Conservation (phyloP, 1,140 invertebrate species). For the Hycleus cichorii region DNA sequence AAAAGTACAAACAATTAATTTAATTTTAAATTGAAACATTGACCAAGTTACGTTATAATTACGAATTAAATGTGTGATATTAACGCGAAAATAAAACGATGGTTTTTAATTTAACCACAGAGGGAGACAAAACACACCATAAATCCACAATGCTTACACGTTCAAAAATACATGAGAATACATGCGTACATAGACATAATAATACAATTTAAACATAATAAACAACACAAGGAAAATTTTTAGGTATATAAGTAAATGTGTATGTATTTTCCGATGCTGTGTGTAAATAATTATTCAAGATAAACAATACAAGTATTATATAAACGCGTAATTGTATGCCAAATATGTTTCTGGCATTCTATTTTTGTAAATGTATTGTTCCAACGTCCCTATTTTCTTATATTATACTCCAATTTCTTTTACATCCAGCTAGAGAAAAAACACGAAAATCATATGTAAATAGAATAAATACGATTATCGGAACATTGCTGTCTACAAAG, state of each 20-base stretch:
- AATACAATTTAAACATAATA: slow-evolving; percentile 19
- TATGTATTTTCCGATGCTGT: slow-evolving; percentile 42
- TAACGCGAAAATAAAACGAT: slow-evolving; percentile 1
- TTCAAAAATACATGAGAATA: slow-evolving; percentile 40
- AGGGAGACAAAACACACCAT: slow-evolving; percentile 32
- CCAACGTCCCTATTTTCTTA: neutral
- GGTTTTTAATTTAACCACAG: slow-evolving; percentile 22
- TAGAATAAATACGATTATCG: slow-evolving; percentile 6
- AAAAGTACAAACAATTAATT: too few species aligned
- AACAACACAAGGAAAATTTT: slow-evolving; percentile 25
- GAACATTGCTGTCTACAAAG: slow-evolving; percentile 23
- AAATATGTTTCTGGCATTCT: slow-evolving; percentile 31
- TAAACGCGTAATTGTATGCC: slow-evolving; percentile 37
- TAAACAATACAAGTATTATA: slow-evolving; percentile 33
- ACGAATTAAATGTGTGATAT: neutral
- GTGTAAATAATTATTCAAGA: slow-evolving; percentile 24
- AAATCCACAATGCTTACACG: slow-evolving; percentile 38
- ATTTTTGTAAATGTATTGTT: slow-evolving; percentile 24
- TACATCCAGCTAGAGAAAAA: neutral
- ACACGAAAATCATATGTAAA: slow-evolving; percentile 2
- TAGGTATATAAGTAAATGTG: slow-evolving; percentile 34
- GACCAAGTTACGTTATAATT: too few species aligned
- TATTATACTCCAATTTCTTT: too few species aligned
- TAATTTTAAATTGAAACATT: neutral
- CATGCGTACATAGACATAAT: slow-evolving; percentile 30